Evolutionary conservation across 1,140 invertebrate genomes (phyloP).

Genomic region (Drosophila tsacasi): DNA sequence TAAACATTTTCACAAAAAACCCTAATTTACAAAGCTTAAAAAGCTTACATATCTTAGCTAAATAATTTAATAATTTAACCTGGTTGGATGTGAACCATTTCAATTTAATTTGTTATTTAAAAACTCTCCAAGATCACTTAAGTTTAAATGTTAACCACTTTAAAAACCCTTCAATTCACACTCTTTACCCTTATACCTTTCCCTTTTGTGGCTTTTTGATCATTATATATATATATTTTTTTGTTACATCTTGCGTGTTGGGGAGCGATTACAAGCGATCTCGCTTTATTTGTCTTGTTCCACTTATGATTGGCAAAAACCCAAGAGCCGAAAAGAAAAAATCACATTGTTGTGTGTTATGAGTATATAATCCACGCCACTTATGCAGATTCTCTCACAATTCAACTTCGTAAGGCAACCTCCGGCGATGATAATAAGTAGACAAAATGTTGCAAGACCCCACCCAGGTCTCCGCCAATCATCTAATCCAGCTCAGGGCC

Average conservation of each 20-base stretch:
- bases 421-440: conserved; percentile 33
- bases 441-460: conserved; percentile 49
- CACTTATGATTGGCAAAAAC: conserved; percentile 44
- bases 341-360: conserved; percentile 40
- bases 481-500: conserved; percentile 70
- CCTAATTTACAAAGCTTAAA: neutral
- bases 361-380: conserved; percentile 50
- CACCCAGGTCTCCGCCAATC: conserved; percentile 38
- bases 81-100: neutral
- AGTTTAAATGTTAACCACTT: neutral
- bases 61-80: neutral
- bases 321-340: conserved; percentile 10
- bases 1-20: neutral
- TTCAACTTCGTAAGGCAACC: conserved; percentile 33
- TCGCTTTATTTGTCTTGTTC: conserved; percentile 52
- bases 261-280: conserved; percentile 36
- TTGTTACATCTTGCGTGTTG: conserved; percentile 24
- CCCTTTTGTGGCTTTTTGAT: neutral
- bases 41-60: neutral
- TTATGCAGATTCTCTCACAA: conserved; percentile 71
- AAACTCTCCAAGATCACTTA: neutral
- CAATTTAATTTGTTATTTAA: conserved; percentile 1
- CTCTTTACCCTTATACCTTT: neutral
- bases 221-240: neutral
- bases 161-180: conserved; percentile 18